A percentile compares a stretch with the other conserved stretches of the same genome.
Conservation (phyloP, 2,113 vertebrate species). For the Xenopus laevis region DNA sequence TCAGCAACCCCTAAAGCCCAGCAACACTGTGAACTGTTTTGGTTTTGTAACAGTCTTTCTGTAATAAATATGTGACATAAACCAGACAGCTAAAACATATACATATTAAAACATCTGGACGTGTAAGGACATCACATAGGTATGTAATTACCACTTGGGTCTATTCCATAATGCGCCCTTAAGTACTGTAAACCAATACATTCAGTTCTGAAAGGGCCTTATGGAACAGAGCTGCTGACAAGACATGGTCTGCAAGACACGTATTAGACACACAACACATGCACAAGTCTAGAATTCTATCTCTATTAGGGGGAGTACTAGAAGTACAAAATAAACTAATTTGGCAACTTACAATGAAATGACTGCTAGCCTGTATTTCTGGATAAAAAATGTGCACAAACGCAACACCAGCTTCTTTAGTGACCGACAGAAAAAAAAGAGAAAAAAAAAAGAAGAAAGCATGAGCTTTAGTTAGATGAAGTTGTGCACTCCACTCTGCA, state of each 20-base stretch:
- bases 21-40: too few relatives aligned
- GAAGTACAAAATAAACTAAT: constrained; percentile 50
- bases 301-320: constrained; percentile 35
- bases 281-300: constrained; percentile 21
- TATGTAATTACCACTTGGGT: too few relatives aligned
- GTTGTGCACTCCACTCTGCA: constrained; percentile 50
- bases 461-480: constrained; percentile 52
- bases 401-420: constrained; percentile 77
- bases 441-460: constrained; percentile 53
- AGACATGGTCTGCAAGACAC: neutral
- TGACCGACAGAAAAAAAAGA: constrained; percentile 55
- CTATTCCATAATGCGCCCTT: neutral
- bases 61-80: too few relatives aligned
- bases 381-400: constrained; percentile 75
- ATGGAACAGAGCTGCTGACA: neutral
- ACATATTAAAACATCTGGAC: too few relatives aligned
- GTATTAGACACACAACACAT: constrained; percentile 2
- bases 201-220: neutral
- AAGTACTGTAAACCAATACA: neutral
- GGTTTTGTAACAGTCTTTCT: too few relatives aligned
- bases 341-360: constrained; percentile 72
- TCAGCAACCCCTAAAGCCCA: too few relatives aligned
- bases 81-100: too few relatives aligned
- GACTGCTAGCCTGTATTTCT: constrained; percentile 72
- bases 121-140: too few relatives aligned